A percentile compares a stretch with the other conserved stretches of the same genome.
These are phyloP conservation scores for Jacana jacana DNA, from an alignment of 2,113 vertebrate genomes.

Conservation along the genomic window DNA sequence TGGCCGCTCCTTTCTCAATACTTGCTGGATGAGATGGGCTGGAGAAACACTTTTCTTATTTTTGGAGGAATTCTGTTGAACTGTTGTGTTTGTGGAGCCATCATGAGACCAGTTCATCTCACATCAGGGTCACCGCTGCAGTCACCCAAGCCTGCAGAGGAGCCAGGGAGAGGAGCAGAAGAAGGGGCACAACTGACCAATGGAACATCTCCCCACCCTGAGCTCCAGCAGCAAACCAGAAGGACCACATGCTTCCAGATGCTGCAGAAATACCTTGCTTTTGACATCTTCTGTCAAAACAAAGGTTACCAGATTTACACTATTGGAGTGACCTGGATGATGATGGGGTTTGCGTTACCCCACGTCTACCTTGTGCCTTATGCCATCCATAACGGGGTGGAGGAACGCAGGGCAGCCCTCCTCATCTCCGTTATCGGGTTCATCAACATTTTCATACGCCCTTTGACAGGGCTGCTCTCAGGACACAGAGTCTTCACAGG, in stretches of 20 bases:
- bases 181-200: constrained; percentile 4
- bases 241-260: not conserved
- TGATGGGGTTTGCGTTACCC: constrained; percentile 86
- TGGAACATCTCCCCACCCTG: not conserved
- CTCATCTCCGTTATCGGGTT: constrained; percentile 87
- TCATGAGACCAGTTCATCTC: constrained; percentile 85
- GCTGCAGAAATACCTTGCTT: constrained; percentile 84
- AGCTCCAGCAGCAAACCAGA: not conserved
- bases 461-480: constrained; percentile 79
- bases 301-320: constrained; percentile 78
- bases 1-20: constrained; percentile 86
- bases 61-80: constrained; percentile 88
- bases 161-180: not conserved
- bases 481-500: constrained; percentile 75
- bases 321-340: constrained; percentile 84
- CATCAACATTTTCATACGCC: constrained; percentile 89
- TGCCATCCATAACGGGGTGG: constrained; percentile 76
- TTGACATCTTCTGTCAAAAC: constrained; percentile 86
- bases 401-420: constrained; percentile 79
- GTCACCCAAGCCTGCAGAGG: not conserved
- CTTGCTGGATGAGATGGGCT: constrained; percentile 84
- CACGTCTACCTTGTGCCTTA: constrained; percentile 90
- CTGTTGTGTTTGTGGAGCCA: constrained; percentile 88
- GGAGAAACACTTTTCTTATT: constrained; percentile 91
- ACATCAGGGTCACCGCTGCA: not conserved